Conservation (phyloP, 2,888 invertebrate species). For the Drosophila phalerata region DNA sequence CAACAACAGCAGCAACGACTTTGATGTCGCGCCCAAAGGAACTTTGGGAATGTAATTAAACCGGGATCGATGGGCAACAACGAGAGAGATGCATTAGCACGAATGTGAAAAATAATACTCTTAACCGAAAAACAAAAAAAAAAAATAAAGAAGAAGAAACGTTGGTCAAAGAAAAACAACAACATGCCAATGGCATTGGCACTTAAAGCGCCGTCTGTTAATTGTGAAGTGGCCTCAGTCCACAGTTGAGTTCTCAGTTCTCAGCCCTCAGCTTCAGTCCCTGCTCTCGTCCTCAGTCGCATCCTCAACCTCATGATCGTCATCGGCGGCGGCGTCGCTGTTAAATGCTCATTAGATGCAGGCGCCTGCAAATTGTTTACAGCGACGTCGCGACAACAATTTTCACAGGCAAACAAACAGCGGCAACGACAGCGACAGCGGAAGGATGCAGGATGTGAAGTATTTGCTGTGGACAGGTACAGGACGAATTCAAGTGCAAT, state of each 20-base stretch:
- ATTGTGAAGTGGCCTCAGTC: constrained; percentile 38
- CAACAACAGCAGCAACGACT: constrained; percentile 19
- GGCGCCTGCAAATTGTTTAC: constrained; percentile 84
- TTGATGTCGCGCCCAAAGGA: constrained; percentile 58
- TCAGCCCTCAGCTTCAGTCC: constrained; percentile 19
- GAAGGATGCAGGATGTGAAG: constrained; percentile 81
- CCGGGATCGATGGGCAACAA: constrained; percentile 30
- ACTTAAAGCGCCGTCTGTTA: constrained; percentile 62
- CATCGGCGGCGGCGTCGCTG: constrained; percentile 50
- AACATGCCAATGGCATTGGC: constrained; percentile 47
- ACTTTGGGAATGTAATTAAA: constrained; percentile 50
- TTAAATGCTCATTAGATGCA: constrained; percentile 81
- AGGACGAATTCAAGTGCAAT: constrained; percentile 25
- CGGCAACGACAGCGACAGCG: constrained; percentile 43
- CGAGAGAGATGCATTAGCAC: constrained; percentile 63
- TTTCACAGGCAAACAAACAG: constrained; percentile 82
- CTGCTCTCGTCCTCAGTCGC: constrained; percentile 10
- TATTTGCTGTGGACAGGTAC: constrained; percentile 36
- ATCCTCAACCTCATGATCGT: constrained; percentile 7
- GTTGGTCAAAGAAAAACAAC: constrained; percentile 61
- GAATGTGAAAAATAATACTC: constrained; percentile 70
- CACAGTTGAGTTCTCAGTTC: constrained; percentile 16
- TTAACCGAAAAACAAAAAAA: constrained; percentile 27
- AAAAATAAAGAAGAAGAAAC: constrained; percentile 17
- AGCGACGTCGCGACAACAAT: constrained; percentile 83